These are phyloP conservation scores for Diglossa cyanea DNA, from an alignment of 2,797 vertebrate genomes.

Conservation along the genomic window DNA sequence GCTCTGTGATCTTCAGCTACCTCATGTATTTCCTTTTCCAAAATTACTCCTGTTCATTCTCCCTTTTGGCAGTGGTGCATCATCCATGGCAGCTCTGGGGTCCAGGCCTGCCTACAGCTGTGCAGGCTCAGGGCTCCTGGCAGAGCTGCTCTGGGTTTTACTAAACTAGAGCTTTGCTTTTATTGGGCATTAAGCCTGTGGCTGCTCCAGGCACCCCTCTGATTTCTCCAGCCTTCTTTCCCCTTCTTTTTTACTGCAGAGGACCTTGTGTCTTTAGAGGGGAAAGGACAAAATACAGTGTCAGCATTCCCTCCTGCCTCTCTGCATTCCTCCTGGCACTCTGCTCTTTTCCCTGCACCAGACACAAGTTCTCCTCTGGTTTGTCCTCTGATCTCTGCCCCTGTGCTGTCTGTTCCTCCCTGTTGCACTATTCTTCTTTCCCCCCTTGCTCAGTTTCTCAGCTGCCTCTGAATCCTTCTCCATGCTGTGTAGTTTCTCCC, in stretches of 20 bases:
- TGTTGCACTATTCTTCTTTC: not conserved
- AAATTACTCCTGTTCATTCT: not conserved
- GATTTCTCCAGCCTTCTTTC: not conserved
- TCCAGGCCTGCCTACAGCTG: not conserved
- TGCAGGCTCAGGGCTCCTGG: fast-evolving
- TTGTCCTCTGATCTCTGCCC: not conserved
- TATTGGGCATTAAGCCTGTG: not conserved
- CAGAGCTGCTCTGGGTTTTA: not conserved
- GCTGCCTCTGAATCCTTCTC: not conserved
- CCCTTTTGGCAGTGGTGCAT: not conserved
- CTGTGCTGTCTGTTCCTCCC: not conserved
- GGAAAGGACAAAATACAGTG: fast-evolving
- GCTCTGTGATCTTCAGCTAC: not conserved
- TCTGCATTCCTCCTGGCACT: not conserved
- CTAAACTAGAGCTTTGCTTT: not conserved
- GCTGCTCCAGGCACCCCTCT: not conserved
- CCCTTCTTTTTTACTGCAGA: not conserved
- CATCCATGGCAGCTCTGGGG: not conserved
- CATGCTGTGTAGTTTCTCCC: not conserved
- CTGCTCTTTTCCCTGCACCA: not conserved
- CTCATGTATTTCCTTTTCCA: not conserved
- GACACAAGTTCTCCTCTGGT: not conserved
- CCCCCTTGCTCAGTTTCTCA: not conserved
- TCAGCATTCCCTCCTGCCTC: not conserved
- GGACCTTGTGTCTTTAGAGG: not conserved